Percentiles rank a stretch among this genome's conserved stretches.
These are phyloP conservation scores for Dynastes grantii DNA, from an alignment of 2,888 invertebrate species.

Conservation along the genomic window DNA sequence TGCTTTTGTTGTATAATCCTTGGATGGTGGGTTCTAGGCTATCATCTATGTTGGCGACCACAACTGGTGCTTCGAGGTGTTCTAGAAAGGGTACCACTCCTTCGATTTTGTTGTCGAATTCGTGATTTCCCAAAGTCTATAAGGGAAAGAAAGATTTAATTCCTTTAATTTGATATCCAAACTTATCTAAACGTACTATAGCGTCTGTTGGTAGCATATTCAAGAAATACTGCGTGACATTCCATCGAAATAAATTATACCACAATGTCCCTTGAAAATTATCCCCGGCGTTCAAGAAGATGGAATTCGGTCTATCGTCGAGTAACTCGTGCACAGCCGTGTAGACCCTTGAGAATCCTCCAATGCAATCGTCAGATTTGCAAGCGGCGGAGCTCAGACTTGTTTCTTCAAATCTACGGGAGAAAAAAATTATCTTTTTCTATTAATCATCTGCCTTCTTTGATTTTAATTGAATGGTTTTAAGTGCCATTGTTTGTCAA, in stretches of 20 bases:
- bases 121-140: slow-evolving; percentile 89
- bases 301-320: slow-evolving; percentile 17
- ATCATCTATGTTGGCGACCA: slow-evolving; percentile 85
- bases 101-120: slow-evolving; percentile 84
- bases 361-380: slow-evolving; percentile 75
- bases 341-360: slow-evolving; percentile 80
- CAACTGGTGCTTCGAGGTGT: slow-evolving; percentile 74
- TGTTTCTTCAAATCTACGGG: slow-evolving; percentile 73
- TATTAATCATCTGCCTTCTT: no score
- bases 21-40: slow-evolving; percentile 78
- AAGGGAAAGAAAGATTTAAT: background rate
- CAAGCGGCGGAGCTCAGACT: slow-evolving; percentile 75
- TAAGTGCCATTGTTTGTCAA: no score
- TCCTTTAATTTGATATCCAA: background rate
- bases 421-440: no score
- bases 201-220: slow-evolving; percentile 84
- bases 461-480: no score
- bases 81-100: slow-evolving; percentile 83
- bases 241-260: slow-evolving; percentile 84
- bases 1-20: slow-evolving; percentile 77
- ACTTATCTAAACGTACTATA: slow-evolving; percentile 74
- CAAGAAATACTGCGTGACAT: slow-evolving; percentile 82
- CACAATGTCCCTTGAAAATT: slow-evolving; percentile 90
- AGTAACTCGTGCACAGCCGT: slow-evolving; percentile 72
- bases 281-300: slow-evolving; percentile 88